Percentiles rank a stretch among this genome's conserved stretches.
Evolutionary conservation across 2,888 invertebrate genomes (phyloP).

Genomic region (Aproaerema taeniolella): DNA sequence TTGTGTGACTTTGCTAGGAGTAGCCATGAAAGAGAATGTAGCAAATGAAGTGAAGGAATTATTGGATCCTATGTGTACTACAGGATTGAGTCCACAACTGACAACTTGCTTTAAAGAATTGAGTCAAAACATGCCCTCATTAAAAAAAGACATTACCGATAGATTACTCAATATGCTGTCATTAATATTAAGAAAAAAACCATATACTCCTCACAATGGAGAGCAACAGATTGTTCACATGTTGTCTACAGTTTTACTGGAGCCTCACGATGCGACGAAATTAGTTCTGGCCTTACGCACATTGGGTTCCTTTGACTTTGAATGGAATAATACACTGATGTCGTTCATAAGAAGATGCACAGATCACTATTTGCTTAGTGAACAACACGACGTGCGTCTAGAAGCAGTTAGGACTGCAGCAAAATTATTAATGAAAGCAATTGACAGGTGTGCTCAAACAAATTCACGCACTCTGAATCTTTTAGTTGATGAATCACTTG

Average conservation of each 20-base stretch:
- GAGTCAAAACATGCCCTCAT: constrained; percentile 90
- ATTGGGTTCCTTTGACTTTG: constrained; percentile 93
- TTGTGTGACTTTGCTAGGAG: constrained; percentile 94
- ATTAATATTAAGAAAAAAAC: constrained; percentile 92
- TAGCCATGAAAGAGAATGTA: constrained; percentile 89
- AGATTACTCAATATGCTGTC: constrained; percentile 94
- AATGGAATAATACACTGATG: constrained; percentile 90
- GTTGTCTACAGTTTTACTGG: constrained; percentile 59
- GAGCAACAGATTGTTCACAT: constrained; percentile 62
- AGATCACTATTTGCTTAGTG: constrained; percentile 92
- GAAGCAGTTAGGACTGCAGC: constrained; percentile 97
- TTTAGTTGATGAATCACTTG: constrained; percentile 94
- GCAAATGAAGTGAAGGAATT: constrained; percentile 88
- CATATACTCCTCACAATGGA: constrained; percentile 80
- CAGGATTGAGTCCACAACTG: constrained; percentile 92
- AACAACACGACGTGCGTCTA: constrained; percentile 90
- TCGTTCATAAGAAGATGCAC: constrained; percentile 96
- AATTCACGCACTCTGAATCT: constrained; percentile 89
- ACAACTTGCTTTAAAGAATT: constrained; percentile 95
- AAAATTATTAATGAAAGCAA: constrained; percentile 89
- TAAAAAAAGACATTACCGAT: constrained; percentile 94
- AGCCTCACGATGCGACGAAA: constrained; percentile 86
- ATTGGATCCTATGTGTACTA: constrained; percentile 93
- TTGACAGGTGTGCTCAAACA: constrained; percentile 80
- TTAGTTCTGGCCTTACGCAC: constrained; percentile 95